Percentiles rank a stretch among this genome's conserved stretches.
These are phyloP conservation scores for Oophaga pumilio DNA, from an alignment of 2,113 vertebrate genomes.

Conservation along the genomic window DNA sequence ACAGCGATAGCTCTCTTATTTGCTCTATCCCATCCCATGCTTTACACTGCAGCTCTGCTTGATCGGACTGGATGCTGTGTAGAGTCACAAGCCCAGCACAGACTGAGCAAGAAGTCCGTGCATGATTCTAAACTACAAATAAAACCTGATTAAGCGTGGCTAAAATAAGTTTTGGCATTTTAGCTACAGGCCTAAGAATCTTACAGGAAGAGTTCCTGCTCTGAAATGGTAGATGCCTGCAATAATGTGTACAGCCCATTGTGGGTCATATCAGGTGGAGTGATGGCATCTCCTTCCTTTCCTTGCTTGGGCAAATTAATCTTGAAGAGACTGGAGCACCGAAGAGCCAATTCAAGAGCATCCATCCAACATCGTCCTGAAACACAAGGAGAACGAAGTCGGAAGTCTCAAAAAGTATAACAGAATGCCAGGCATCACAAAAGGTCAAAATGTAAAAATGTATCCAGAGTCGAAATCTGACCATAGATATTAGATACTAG, in stretches of 20 bases:
- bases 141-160: neutral
- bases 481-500: neutral
- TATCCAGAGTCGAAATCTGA: neutral
- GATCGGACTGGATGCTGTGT: no score
- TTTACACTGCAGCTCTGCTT: no score
- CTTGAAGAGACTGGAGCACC: constrained; percentile 90
- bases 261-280: constrained; percentile 77
- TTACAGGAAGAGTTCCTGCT: constrained; percentile 89
- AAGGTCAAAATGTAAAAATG: neutral
- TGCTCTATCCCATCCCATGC: no score
- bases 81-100: no score
- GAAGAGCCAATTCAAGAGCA: constrained; percentile 90
- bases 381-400: neutral
- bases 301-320: constrained; percentile 79
- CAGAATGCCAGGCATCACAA: neutral
- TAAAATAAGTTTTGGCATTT: neutral
- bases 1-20: no score
- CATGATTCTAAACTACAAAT: no score
- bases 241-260: constrained; percentile 78
- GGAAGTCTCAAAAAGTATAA: neutral
- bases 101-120: no score
- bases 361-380: constrained; percentile 97
- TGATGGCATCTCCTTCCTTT: constrained; percentile 80
- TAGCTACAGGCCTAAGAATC: constrained; percentile 33
- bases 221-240: constrained; percentile 73